A percentile compares a stretch with the other conserved stretches of the same genome.
Evolutionary conservation across 2,797 vertebrate genomes (phyloP).

Genomic region (Enteromius mattozi): DNA sequence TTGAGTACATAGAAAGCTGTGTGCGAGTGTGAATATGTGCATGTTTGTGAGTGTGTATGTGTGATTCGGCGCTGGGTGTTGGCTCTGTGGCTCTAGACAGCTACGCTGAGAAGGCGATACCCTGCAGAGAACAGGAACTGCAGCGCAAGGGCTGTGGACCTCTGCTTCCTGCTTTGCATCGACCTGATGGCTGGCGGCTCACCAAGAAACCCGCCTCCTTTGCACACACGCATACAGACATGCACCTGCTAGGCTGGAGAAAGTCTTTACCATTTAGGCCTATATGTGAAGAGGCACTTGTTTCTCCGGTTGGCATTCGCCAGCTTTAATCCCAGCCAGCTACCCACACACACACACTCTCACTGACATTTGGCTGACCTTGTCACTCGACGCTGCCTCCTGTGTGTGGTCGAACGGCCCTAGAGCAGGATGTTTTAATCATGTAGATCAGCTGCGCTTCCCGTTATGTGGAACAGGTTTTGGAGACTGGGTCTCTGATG

Average conservation of each 20-base stretch:
- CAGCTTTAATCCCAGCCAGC: not conserved
- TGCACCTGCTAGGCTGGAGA: conserved; percentile 45
- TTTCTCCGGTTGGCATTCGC: conserved; percentile 4
- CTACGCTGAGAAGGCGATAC: conserved; percentile 49
- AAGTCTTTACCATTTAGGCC: conserved; percentile 33
- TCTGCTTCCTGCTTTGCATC: conserved; percentile 57
- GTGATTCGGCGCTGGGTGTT: conserved; percentile 52
- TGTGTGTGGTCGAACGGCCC: conserved; percentile 39
- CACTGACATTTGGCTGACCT: conserved; percentile 64
- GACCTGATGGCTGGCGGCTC: conserved; percentile 52
- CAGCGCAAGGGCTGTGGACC: conserved; percentile 55
- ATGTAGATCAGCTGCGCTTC: conserved; percentile 56
- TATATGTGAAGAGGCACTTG: conserved; percentile 29
- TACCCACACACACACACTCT: conserved; percentile 13
- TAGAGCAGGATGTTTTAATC: conserved; percentile 61
- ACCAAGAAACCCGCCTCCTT: conserved; percentile 32
- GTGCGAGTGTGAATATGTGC: conserved; percentile 9
- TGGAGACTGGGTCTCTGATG: not conserved
- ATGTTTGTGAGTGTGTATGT: conserved; percentile 25
- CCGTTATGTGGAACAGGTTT: conserved; percentile 41
- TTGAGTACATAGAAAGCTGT: not conserved
- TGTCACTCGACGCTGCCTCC: conserved; percentile 46
- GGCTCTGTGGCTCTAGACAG: conserved; percentile 56
- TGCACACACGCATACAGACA: conserved; percentile 18
- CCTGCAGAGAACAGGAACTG: conserved; percentile 56